These are phyloP conservation scores for Lethenteron reissneri DNA, from an alignment of 2,113 vertebrate species.

Conservation along the genomic window DNA sequence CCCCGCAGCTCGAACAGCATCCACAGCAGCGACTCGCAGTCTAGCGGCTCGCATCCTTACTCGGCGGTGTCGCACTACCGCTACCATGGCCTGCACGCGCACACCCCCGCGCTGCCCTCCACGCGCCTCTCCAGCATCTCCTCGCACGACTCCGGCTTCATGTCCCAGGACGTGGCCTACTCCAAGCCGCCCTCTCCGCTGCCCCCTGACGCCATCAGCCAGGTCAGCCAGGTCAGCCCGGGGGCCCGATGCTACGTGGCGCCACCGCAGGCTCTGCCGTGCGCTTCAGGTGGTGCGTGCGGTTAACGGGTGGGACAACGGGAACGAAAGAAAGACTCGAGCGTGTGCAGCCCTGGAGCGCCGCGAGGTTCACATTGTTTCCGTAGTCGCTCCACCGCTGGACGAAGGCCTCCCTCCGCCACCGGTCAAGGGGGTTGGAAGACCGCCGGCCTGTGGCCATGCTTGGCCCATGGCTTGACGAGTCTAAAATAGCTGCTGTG, in stretches of 20 bases:
- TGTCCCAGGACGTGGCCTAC: constrained; percentile 74
- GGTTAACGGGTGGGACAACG: too few species aligned
- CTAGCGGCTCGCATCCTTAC: constrained; percentile 39
- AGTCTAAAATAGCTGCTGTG: too few species aligned
- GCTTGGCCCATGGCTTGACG: too few species aligned
- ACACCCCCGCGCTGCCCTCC: constrained; percentile 30
- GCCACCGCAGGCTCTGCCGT: neutral
- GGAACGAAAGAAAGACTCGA: too few species aligned
- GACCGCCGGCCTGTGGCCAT: too few species aligned
- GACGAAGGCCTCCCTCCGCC: too few species aligned
- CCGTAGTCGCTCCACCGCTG: too few species aligned
- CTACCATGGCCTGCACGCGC: constrained; percentile 79
- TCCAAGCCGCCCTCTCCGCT: constrained; percentile 91
- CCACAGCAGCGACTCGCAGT: constrained; percentile 55
- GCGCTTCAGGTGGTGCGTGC: too few species aligned
- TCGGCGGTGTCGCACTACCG: constrained; percentile 56
- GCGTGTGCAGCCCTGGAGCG: too few species aligned
- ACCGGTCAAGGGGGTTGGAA: too few species aligned
- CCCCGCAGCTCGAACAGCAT: constrained; percentile 29
- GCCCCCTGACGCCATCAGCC: constrained; percentile 89
- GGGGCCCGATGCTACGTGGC: neutral
- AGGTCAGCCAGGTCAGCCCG: constrained; percentile 26
- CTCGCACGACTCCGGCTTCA: constrained; percentile 86
- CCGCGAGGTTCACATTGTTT: too few species aligned
- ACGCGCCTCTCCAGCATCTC: constrained; percentile 87